phyloP scores from a whole-genome alignment of 2,113 vertebrate genomes.

The Phodopus roborovskii region DNA sequence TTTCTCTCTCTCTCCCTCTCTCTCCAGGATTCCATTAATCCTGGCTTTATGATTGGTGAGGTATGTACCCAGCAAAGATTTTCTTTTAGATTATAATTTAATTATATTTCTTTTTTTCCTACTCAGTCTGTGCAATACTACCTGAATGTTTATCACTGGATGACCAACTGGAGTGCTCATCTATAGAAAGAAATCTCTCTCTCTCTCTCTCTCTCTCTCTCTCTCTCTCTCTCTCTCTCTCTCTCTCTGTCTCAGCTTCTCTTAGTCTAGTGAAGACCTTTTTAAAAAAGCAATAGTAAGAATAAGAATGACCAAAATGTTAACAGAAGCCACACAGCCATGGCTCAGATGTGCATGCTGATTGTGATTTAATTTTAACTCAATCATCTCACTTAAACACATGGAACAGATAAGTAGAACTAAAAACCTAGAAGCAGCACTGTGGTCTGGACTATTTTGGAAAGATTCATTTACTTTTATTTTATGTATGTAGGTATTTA shows the following conservation, averaged over 20 bases:
- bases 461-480: background rate
- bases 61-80: background rate
- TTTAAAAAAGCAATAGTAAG: background rate
- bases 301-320: background rate
- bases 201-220: background rate
- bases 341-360: background rate
- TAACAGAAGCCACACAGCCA: background rate
- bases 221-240: background rate
- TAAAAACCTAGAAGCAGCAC: background rate
- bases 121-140: background rate
- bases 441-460: background rate
- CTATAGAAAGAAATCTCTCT: background rate
- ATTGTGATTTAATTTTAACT: background rate
- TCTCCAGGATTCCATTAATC: background rate
- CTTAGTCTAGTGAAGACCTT: background rate
- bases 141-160: background rate
- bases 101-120: background rate
- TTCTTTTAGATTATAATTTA: background rate
- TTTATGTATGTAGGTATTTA: too few species aligned
- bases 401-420: background rate
- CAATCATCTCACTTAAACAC: background rate
- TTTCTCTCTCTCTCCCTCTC: background rate
- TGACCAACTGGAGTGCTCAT: background rate
- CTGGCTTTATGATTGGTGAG: background rate
- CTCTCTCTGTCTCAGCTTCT: background rate